phyloP scores from a whole-genome alignment of 2,113 vertebrate species.

The Accipiter cooperii region DNA sequence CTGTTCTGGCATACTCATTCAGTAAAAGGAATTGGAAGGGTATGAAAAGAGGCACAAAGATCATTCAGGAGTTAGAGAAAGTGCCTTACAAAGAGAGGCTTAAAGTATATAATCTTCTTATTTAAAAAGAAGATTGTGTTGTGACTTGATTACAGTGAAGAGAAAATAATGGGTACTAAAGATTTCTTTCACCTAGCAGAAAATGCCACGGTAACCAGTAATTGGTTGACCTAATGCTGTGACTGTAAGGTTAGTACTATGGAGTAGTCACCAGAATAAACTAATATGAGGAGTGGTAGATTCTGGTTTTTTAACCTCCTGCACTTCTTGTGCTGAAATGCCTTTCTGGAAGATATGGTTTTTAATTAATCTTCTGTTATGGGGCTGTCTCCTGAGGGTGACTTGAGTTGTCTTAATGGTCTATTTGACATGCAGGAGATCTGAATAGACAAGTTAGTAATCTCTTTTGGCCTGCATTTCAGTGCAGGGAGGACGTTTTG shows the following conservation, averaged over 20 bases:
- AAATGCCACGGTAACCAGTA: neutral
- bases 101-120: neutral
- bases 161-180: neutral
- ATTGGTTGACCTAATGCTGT: neutral
- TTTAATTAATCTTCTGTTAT: neutral
- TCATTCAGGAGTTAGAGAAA: neutral
- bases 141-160: neutral
- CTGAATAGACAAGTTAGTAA: neutral
- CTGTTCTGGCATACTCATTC: neutral
- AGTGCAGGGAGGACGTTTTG: neutral
- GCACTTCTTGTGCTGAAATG: neutral
- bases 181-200: neutral
- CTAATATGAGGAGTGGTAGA: neutral
- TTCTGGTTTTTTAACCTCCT: neutral
- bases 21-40: neutral
- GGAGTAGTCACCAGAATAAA: neutral
- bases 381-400: neutral
- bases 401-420: neutral
- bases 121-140: neutral
- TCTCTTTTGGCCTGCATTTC: neutral
- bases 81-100: neutral
- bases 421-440: neutral
- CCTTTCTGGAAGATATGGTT: neutral
- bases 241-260: neutral
- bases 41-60: neutral